A percentile compares a stretch with the other conserved stretches of the same genome.
phyloP scores from a whole-genome alignment of 1,140 invertebrate genomes.

The Mamestra configurata region DNA sequence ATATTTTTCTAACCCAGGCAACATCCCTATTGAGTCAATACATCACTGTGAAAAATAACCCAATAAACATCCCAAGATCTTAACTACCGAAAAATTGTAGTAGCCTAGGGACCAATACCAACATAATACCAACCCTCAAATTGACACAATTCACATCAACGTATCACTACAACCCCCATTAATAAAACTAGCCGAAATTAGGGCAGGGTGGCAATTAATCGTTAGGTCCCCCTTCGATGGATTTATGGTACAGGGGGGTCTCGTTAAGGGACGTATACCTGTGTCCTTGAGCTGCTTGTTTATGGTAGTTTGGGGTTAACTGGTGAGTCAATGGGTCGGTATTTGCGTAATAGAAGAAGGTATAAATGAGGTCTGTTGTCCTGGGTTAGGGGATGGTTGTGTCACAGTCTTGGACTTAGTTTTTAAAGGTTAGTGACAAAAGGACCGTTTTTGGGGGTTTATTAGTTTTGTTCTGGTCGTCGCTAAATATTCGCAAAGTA shows the following conservation, averaged over 20 bases:
- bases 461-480: too few relatives aligned
- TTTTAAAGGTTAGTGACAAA: too few relatives aligned
- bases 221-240: conserved; percentile 1
- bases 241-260: conserved; percentile 16
- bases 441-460: too few relatives aligned
- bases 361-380: neutral
- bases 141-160: conserved; percentile 5
- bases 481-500: too few relatives aligned
- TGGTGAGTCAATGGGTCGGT: neutral
- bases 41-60: neutral
- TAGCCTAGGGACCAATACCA: neutral
- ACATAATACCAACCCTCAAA: neutral
- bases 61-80: neutral
- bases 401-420: too few relatives aligned
- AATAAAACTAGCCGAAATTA: conserved; percentile 30
- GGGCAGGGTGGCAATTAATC: conserved; percentile 27
- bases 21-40: neutral
- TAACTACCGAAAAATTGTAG: neutral
- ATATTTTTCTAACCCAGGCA: too few relatives aligned
- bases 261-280: conserved; percentile 22
- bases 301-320: neutral
- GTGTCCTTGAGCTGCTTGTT: conserved; percentile 9
- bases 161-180: conserved; percentile 12
- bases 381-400: neutral
- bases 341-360: neutral